Conservation (phyloP, 2,888 invertebrate genomes). For the Adelognathus sp. region DNA sequence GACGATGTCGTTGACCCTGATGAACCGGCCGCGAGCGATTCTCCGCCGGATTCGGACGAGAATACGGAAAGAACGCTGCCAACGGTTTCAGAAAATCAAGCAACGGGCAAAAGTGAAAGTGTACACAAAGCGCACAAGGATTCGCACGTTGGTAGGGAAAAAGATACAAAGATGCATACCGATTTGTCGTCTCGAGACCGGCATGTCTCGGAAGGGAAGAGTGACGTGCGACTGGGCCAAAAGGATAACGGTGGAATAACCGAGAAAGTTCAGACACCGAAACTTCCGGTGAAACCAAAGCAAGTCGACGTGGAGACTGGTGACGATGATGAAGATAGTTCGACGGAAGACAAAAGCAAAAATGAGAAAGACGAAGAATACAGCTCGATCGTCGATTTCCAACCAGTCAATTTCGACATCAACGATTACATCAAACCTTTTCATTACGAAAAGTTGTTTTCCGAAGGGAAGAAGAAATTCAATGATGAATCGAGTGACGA, state of each 20-base stretch:
- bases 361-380: slow-evolving; percentile 42
- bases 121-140: slow-evolving; percentile 24
- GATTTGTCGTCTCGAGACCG: background rate
- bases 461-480: slow-evolving; percentile 67
- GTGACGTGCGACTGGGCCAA: background rate
- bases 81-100: slow-evolving; percentile 14
- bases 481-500: slow-evolving; percentile 66
- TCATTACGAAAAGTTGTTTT: slow-evolving; percentile 65
- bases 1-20: slow-evolving; percentile 64
- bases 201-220: background rate
- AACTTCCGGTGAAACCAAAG: background rate
- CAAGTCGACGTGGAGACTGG: slow-evolving; percentile 56
- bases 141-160: background rate
- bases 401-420: slow-evolving; percentile 66
- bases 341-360: slow-evolving; percentile 74
- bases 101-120: slow-evolving; percentile 53
- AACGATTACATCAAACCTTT: slow-evolving; percentile 69
- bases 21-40: slow-evolving; percentile 45
- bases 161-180: background rate
- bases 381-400: background rate
- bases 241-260: slow-evolving; percentile 1
- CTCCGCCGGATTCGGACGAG: slow-evolving; percentile 19
- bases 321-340: slow-evolving; percentile 70
- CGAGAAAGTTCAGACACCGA: slow-evolving; percentile 62
- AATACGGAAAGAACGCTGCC: slow-evolving; percentile 23